phyloP scores from a whole-genome alignment of 2,113 vertebrate species.

The Lepus americanus region DNA sequence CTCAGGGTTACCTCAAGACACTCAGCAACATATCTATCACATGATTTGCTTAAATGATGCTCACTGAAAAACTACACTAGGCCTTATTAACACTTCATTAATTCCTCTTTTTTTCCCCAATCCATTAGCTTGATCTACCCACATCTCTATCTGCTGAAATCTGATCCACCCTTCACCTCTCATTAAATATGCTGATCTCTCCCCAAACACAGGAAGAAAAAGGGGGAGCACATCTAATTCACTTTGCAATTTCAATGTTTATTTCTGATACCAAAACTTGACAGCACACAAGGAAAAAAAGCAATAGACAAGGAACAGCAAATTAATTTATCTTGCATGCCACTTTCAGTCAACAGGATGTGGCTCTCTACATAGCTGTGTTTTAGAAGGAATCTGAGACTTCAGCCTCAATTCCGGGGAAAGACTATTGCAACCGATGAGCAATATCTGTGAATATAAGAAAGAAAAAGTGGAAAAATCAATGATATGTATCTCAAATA shows the following conservation, averaged over 20 bases:
- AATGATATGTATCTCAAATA: conserved; percentile 48
- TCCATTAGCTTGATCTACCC: conserved; percentile 12
- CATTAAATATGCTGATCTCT: conserved; percentile 36
- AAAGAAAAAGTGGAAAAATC: conserved; percentile 59
- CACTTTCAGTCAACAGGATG: conserved; percentile 80
- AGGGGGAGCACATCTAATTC: conserved; percentile 46
- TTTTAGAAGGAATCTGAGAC: conserved; percentile 78
- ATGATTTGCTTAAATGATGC: neutral
- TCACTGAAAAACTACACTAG: conserved; percentile 18
- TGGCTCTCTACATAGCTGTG: conserved; percentile 82
- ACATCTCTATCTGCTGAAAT: conserved; percentile 32
- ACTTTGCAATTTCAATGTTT: conserved; percentile 80
- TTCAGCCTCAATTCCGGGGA: conserved; percentile 74
- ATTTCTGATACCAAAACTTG: conserved; percentile 83
- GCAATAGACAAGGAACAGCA: conserved; percentile 79
- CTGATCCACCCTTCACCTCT: conserved; percentile 24
- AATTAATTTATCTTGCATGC: conserved; percentile 81
- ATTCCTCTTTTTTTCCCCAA: conserved; percentile 23
- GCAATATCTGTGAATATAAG: conserved; percentile 78
- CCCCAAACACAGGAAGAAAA: conserved; percentile 15
- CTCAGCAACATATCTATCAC: neutral
- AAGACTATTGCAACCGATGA: conserved; percentile 74
- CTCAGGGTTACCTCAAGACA: neutral
- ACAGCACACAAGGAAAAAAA: conserved; percentile 78
- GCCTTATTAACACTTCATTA: conserved; percentile 35